Evolutionary conservation across 2,113 vertebrate genomes (phyloP), one percentile per base, ranked within the genome.

Genomic region (Syngnathus floridae): DNA sequence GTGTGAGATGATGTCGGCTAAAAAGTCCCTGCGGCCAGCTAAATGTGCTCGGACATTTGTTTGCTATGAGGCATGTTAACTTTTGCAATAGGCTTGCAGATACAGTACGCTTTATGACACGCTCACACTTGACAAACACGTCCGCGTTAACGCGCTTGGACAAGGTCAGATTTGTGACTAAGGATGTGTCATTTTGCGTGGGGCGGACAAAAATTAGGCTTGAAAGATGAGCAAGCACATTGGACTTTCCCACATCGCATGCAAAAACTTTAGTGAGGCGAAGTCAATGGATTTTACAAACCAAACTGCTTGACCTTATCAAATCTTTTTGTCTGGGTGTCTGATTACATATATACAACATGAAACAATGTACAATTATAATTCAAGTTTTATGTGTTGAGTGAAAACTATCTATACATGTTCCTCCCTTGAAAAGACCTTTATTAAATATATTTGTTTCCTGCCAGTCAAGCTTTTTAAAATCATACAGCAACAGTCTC

Each of bases 81-180:
- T 75, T 58, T 60, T 36, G 51, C 31, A 61, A 59, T 74, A 36
- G 43, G 49, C 49, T 43, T 19, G 26, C 48, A 69, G 17, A 36
- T 36, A 69, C 62, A 74, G 51, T 62, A 63, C 17, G 64, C 38
- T 36, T 45, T 49, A 64, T 66, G 41, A 65, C 70, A 75, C 63
- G 64, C 22, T 45, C 62, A 64, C 59, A 72, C 36, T 38, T 26
- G 26, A 63, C 31, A 64, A 21, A 71, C 45, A 67, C 43, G 26
- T 22, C 71, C 66, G 31, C 64, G 26, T 75, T 70, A 64, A 81
- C 38, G 17, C 37, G 51, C 41, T 79, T 63, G 63, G 81, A 81
- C 83, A 86, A 82, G 83, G 75, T 85, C 75, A 82, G 73, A 54
- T 51, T 66, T 76, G 38, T 71, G 66, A 71, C 80, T 70, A 65